These are phyloP conservation scores for Mechanitis mazaeus DNA, from an alignment of 2,888 invertebrate species.

Conservation along the genomic window DNA sequence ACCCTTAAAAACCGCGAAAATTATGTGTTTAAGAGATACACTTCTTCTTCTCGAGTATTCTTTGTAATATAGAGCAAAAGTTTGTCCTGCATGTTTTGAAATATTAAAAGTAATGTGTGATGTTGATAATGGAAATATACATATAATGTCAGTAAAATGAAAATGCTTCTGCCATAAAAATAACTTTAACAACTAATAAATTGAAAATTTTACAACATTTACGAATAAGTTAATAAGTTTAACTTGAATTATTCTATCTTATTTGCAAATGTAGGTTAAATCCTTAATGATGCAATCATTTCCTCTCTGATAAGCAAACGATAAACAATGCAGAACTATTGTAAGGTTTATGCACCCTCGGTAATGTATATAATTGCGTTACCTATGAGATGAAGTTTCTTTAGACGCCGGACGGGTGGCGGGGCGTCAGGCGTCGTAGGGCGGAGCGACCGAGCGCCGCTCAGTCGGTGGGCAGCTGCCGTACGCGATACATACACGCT, in stretches of 20 bases:
- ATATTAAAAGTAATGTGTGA: constrained; percentile 6
- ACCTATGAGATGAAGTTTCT: constrained; percentile 70
- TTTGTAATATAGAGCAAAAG: constrained; percentile 12
- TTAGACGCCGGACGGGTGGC: constrained; percentile 61
- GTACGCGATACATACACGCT: constrained; percentile 51
- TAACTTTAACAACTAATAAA: constrained; percentile 9
- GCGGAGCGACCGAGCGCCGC: constrained; percentile 60
- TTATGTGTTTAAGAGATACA: constrained; percentile 37
- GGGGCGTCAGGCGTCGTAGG: constrained; percentile 62
- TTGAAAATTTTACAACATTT: no score
- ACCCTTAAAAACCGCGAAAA: constrained; percentile 40
- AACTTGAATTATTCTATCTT: no score
- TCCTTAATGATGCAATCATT: constrained; percentile 43
- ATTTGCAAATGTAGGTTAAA: constrained; percentile 15
- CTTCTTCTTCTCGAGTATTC: constrained; percentile 28
- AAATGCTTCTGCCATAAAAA: constrained; percentile 7
- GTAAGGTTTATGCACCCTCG: constrained; percentile 70
- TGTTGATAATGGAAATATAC: no score
- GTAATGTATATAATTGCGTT: constrained; percentile 42
- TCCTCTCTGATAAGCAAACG: constrained; percentile 64
- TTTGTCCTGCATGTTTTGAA: constrained; percentile 15
- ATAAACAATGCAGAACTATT: constrained; percentile 67
- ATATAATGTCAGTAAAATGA: background rate
- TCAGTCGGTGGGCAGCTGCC: constrained; percentile 75
- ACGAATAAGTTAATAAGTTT: no score